A percentile compares a stretch with the other conserved stretches of the same genome.
Evolutionary conservation across 2,888 invertebrate species (phyloP).

Genomic region (Agelastica alni): DNA sequence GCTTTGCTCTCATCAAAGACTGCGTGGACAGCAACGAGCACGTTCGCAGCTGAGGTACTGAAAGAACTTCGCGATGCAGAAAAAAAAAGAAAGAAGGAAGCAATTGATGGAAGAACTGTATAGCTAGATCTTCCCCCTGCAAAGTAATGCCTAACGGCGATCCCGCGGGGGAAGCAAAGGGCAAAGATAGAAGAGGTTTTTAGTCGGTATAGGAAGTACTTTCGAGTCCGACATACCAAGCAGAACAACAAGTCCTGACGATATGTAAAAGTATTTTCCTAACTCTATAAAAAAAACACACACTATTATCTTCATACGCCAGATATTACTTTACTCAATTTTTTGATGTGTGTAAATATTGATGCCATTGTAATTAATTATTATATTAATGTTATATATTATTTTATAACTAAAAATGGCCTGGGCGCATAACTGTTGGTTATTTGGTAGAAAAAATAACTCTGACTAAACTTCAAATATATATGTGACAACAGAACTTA

Average conservation of each 20-base stretch:
- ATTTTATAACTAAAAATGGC: too few species aligned
- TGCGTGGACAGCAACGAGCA: too few species aligned
- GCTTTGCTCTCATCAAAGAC: too few species aligned
- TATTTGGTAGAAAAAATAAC: too few species aligned
- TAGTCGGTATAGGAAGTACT: background rate
- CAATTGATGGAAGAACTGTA: background rate
- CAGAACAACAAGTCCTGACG: background rate
- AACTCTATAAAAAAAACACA: background rate
- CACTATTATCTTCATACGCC: too few species aligned
- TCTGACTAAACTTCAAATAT: too few species aligned
- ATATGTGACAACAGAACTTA: too few species aligned
- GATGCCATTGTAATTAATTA: too few species aligned
- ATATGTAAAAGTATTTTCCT: background rate
- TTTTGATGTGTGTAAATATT: too few species aligned
- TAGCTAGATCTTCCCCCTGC: background rate
- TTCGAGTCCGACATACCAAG: background rate
- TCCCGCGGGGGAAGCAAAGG: background rate
- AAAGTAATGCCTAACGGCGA: conserved; percentile 3
- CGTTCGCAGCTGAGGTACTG: too few species aligned
- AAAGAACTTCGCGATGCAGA: background rate
- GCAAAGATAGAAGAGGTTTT: conserved; percentile 1
- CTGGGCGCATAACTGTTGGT: too few species aligned
- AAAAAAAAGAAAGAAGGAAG: background rate
- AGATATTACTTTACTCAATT: background rate
- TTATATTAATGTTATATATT: too few species aligned